phyloP scores from a whole-genome alignment of 2,113 vertebrate species.

The rabbit (Oryctolagus cuniculus) region DNA sequence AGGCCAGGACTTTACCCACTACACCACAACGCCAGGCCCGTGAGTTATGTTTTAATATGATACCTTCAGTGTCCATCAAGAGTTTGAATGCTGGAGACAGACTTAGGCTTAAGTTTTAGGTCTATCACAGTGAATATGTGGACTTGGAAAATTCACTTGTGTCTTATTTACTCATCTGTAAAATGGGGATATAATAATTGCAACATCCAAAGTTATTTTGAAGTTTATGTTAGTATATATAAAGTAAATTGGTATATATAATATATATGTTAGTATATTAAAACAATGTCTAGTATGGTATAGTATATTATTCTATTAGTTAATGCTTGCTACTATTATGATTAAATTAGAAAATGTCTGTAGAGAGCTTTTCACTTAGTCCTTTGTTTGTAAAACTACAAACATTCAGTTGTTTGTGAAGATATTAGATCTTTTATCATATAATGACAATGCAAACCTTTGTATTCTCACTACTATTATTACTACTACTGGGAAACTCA shows the following conservation, averaged over 20 bases:
- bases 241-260: background rate
- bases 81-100: background rate
- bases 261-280: background rate
- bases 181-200: background rate
- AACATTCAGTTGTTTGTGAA: background rate
- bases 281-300: background rate
- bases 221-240: background rate
- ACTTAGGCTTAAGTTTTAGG: background rate
- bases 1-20: too few relatives aligned
- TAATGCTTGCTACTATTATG: background rate
- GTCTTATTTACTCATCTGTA: background rate
- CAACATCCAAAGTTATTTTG: background rate
- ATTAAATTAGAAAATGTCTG: conserved; percentile 14
- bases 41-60: conserved; percentile 16
- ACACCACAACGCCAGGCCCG: background rate
- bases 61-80: background rate
- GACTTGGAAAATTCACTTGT: background rate
- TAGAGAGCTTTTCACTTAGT: background rate
- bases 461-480: background rate
- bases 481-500: conserved; percentile 6
- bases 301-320: background rate
- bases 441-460: background rate
- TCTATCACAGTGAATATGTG: background rate
- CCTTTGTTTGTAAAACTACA: background rate
- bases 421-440: background rate